Conservation (phyloP, 2,113 vertebrate species). For the Noturus placidus region DNA sequence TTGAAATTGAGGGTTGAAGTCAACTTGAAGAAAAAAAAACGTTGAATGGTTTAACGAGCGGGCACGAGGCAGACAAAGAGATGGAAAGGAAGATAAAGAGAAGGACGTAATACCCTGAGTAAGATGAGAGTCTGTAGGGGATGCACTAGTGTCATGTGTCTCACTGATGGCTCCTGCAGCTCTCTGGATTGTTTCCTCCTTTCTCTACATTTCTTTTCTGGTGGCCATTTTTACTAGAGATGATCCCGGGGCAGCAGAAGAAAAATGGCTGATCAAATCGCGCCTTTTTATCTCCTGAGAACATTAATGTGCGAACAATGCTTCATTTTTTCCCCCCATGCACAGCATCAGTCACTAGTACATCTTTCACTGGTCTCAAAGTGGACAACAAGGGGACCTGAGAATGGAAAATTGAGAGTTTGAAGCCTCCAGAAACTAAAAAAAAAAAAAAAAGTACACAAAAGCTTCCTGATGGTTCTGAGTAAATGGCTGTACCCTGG, state of each 20-base stretch:
- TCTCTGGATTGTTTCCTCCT: slow-evolving; percentile 40
- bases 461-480: neutral
- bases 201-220: neutral
- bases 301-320: neutral
- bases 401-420: neutral
- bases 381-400: neutral
- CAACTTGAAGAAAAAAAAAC: neutral
- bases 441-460: neutral
- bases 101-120: slow-evolving; percentile 33
- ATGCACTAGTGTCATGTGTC: slow-evolving; percentile 52
- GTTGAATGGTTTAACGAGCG: neutral
- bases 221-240: neutral
- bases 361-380: neutral
- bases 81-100: slow-evolving; percentile 29
- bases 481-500: neutral
- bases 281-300: neutral
- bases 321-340: neutral
- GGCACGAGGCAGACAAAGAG: slow-evolving; percentile 15
- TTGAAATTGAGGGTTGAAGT: slow-evolving; percentile 5
- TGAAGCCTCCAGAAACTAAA: neutral
- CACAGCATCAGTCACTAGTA: slow-evolving; percentile 4
- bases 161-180: slow-evolving; percentile 52
- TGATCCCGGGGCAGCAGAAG: neutral
- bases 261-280: slow-evolving; percentile 1
- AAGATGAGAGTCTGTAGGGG: slow-evolving; percentile 58